phyloP scores from a whole-genome alignment of 2,113 vertebrate species.

The Gambusia affinis region DNA sequence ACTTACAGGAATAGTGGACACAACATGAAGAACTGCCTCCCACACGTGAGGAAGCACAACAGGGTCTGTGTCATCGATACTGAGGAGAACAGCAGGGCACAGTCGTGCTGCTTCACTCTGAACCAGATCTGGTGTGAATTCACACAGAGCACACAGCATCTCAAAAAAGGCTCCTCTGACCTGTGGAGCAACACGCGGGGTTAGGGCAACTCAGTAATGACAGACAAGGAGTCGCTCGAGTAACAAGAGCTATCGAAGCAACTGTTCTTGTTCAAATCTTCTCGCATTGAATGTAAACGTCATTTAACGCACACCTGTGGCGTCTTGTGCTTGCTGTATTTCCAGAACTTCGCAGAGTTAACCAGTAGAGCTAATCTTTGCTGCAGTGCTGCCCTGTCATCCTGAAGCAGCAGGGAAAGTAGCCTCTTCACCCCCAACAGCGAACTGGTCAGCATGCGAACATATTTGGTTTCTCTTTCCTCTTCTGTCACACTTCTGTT shows the following conservation, averaged over 20 bases:
- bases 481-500: constrained; percentile 89
- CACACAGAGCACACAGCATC: constrained; percentile 87
- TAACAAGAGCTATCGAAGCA: neutral
- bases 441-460: constrained; percentile 91
- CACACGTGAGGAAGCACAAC: constrained; percentile 90
- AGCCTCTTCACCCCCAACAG: constrained; percentile 92
- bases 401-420: constrained; percentile 83
- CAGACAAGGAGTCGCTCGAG: neutral
- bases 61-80: constrained; percentile 92
- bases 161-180: constrained; percentile 94
- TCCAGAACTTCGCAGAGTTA: constrained; percentile 93
- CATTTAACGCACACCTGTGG: constrained; percentile 83
- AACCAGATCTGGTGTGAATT: constrained; percentile 82
- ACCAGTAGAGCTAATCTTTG: constrained; percentile 83
- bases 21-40: constrained; percentile 89
- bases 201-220: neutral
- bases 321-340: constrained; percentile 89
- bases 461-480: constrained; percentile 92
- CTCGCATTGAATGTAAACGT: neutral
- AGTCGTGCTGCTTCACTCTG: constrained; percentile 84
- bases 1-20: constrained; percentile 86
- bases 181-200: constrained; percentile 67
- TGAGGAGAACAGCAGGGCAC: constrained; percentile 89
- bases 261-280: neutral
- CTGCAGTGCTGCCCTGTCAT: constrained; percentile 81